Evolutionary conservation across 2,797 vertebrate genomes (phyloP).

Genomic region (Geotrypetes seraphini): DNA sequence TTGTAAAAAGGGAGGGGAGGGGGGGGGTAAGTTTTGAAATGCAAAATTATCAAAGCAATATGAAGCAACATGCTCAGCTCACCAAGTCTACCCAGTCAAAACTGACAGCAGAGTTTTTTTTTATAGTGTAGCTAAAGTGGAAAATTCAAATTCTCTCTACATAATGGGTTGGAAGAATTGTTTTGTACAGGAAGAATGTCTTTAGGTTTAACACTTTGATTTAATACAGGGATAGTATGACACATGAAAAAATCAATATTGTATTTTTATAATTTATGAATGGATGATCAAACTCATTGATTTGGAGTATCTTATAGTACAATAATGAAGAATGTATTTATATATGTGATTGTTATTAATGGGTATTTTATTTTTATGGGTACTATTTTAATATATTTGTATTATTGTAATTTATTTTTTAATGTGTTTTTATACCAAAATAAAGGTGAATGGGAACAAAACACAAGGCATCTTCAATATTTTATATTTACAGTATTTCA

Average conservation of each 20-base stretch:
- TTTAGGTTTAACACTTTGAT: conserved; percentile 7
- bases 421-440: conserved; percentile 44
- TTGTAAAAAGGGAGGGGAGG: too few relatives aligned
- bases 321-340: conserved; percentile 23
- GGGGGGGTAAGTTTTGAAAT: too few relatives aligned
- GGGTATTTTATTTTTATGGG: conserved; percentile 49
- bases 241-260: conserved; percentile 9
- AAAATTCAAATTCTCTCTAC: too few relatives aligned
- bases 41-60: too few relatives aligned
- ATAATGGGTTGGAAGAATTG: too few relatives aligned
- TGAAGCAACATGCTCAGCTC: too few relatives aligned
- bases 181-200: too few relatives aligned
- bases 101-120: too few relatives aligned
- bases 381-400: conserved; percentile 41
- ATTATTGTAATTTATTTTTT: conserved; percentile 49
- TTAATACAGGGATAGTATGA: conserved; percentile 17
- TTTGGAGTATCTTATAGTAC: conserved; percentile 25
- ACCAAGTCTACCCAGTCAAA: too few relatives aligned
- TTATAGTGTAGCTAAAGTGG: too few relatives aligned
- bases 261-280: conserved; percentile 26
- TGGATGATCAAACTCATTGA: conserved; percentile 22
- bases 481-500: too few relatives aligned
- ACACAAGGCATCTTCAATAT: neutral
- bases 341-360: conserved; percentile 46
- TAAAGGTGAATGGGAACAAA: conserved; percentile 54